Conservation (phyloP, 2,113 vertebrate genomes). For the Phasianus colchicus region DNA sequence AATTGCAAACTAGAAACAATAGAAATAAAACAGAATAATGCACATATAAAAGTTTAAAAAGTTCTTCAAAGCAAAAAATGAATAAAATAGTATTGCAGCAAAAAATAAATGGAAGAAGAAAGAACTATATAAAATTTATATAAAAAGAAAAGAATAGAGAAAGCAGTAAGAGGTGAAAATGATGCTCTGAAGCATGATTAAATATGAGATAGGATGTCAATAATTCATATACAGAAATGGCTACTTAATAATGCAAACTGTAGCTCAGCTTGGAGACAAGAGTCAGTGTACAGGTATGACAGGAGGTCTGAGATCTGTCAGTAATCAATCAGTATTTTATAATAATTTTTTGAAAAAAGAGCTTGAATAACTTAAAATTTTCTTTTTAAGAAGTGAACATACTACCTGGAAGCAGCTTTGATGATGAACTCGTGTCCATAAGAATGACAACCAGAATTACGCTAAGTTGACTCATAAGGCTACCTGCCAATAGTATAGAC, state of each 20-base stretch:
- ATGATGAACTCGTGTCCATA: background rate
- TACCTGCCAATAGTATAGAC: background rate
- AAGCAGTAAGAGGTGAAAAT: background rate
- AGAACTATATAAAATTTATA: background rate
- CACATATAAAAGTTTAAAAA: background rate
- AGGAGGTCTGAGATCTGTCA: background rate
- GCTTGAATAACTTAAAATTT: background rate
- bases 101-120: background rate
- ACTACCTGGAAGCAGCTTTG: background rate
- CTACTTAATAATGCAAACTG: background rate
- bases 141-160: background rate
- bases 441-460: background rate
- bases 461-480: background rate
- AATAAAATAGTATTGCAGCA: background rate
- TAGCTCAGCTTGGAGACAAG: background rate
- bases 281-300: background rate
- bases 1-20: background rate
- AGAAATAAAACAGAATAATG: background rate
- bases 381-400: background rate
- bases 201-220: background rate
- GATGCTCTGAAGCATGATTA: background rate
- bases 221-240: conserved; percentile 16
- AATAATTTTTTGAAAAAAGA: background rate
- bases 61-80: background rate
- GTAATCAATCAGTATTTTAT: background rate